phyloP scores from a whole-genome alignment of 2,888 invertebrate genomes.

The Achlya flavicornis region DNA sequence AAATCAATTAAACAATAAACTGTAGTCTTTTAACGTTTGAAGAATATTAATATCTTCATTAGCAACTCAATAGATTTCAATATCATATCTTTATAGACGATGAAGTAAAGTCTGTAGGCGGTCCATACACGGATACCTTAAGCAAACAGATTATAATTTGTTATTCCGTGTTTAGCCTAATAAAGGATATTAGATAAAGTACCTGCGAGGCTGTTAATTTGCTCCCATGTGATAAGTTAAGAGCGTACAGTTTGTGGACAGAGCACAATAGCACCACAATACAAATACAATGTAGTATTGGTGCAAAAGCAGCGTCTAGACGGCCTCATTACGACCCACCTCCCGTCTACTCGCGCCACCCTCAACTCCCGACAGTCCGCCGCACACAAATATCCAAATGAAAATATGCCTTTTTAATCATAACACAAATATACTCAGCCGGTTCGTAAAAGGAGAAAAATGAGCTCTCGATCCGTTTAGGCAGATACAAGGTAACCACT shows the following conservation, averaged over 20 bases:
- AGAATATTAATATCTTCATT: not conserved
- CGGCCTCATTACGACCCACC: constrained; percentile 63
- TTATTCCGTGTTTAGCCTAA: not conserved
- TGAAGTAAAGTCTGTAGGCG: not conserved
- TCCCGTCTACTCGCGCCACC: constrained; percentile 36
- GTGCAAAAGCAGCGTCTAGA: constrained; percentile 68
- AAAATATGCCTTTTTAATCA: constrained; percentile 67
- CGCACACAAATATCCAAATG: constrained; percentile 58
- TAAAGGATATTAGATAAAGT: not conserved
- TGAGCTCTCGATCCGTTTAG: not conserved
- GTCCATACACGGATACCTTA: not conserved
- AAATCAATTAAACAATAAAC: too few species aligned
- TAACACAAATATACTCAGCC: constrained; percentile 29
- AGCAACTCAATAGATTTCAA: not conserved
- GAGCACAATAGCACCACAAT: constrained; percentile 57
- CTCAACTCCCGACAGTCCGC: constrained; percentile 28
- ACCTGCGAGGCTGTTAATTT: constrained; percentile 35
- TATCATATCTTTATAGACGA: not conserved
- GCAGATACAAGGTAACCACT: not conserved
- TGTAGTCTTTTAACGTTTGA: not conserved
- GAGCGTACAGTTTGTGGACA: constrained; percentile 31
- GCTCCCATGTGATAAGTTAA: constrained; percentile 54
- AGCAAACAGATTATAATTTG: not conserved
- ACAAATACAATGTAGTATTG: constrained; percentile 63
- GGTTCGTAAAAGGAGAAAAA: constrained; percentile 1